phyloP scores from a whole-genome alignment of 2,888 invertebrate species.

The Agrilus cyanescens region DNA sequence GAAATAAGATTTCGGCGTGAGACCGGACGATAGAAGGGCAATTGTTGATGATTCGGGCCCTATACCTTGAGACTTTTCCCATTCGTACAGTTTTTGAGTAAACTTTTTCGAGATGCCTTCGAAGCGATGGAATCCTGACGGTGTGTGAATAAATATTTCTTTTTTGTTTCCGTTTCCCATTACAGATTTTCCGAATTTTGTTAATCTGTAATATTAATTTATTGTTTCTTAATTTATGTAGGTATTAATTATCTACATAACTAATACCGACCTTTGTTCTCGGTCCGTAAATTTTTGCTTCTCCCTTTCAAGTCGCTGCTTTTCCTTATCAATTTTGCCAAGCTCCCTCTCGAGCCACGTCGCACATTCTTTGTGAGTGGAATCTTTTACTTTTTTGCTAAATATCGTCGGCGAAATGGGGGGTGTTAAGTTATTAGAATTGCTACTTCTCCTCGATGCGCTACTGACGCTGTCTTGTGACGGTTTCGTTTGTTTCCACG shows the following conservation, averaged over 20 bases:
- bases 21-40: constrained; percentile 55
- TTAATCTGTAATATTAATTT: constrained; percentile 31
- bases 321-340: constrained; percentile 49
- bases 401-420: constrained; percentile 19
- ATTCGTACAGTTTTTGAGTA: constrained; percentile 79
- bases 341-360: constrained; percentile 47
- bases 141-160: constrained; percentile 71
- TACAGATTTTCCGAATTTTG: constrained; percentile 46
- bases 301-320: constrained; percentile 46
- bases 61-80: constrained; percentile 82
- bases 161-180: constrained; percentile 40
- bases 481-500: constrained; percentile 72
- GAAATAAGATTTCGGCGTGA: constrained; percentile 26
- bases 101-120: constrained; percentile 82
- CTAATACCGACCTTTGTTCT: constrained; percentile 41
- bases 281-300: constrained; percentile 51
- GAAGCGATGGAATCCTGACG: constrained; percentile 73
- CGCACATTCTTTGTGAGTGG: constrained; percentile 41
- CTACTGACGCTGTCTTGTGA: constrained; percentile 21
- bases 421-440: constrained; percentile 6
- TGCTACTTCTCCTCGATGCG: constrained; percentile 10
- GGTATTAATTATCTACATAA: too few relatives aligned
- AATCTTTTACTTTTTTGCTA: constrained; percentile 29
- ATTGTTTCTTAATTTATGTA: not conserved
- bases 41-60: constrained; percentile 78